These are phyloP conservation scores for Volucella bombylans DNA, from an alignment of 2,888 invertebrate species.

Conservation along the genomic window DNA sequence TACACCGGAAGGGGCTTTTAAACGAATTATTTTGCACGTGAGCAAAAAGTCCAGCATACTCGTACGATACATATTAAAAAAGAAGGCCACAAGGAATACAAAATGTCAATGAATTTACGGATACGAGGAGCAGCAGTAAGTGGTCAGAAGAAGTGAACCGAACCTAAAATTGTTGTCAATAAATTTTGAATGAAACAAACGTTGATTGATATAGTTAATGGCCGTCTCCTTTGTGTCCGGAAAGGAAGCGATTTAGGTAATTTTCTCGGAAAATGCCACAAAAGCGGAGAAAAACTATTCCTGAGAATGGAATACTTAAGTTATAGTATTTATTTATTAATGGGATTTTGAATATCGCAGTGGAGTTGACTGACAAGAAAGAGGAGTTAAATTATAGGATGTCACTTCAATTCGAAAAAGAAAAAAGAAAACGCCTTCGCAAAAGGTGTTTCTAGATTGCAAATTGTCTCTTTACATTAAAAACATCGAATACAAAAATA, in stretches of 20 bases:
- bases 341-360: neutral
- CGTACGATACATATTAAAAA: constrained; percentile 15
- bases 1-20: constrained; percentile 62
- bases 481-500: too few species aligned
- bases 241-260: constrained; percentile 14
- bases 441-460: neutral
- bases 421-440: neutral
- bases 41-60: neutral
- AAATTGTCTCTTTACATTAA: too few species aligned
- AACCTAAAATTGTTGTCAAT: constrained; percentile 53
- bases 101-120: neutral
- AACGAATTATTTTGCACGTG: constrained; percentile 56
- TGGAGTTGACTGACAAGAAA: neutral
- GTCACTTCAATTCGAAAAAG: neutral
- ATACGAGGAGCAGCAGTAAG: neutral
- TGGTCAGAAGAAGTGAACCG: too few species aligned
- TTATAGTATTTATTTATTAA: constrained; percentile 20
- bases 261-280: constrained; percentile 21
- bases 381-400: neutral
- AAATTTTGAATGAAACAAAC: constrained; percentile 65
- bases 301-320: neutral
- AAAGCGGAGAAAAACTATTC: neutral
- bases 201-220: constrained; percentile 61
- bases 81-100: constrained; percentile 30
- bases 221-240: constrained; percentile 14